These are phyloP conservation scores for Hylaeus volcanicus DNA, from an alignment of 1,140 invertebrate genomes.

Conservation along the genomic window DNA sequence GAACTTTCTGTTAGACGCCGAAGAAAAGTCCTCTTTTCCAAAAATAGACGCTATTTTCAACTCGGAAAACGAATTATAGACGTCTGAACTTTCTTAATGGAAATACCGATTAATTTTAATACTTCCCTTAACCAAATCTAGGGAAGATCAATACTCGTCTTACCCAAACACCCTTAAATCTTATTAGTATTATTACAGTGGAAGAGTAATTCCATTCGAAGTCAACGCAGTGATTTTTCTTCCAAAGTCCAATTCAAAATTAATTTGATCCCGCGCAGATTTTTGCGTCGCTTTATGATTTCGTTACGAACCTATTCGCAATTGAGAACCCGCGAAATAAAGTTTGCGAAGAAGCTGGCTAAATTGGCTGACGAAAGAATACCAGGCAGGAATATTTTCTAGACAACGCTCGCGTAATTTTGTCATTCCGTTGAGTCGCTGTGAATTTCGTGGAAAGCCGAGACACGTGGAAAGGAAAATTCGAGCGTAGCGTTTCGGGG, in stretches of 20 bases:
- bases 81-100: neutral
- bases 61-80: neutral
- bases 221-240: no score
- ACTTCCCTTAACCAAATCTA: no score
- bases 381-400: neutral
- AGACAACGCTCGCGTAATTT: conserved; percentile 19
- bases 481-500: neutral
- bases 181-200: no score
- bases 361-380: neutral
- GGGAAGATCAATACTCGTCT: no score
- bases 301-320: neutral
- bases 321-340: conserved; percentile 19
- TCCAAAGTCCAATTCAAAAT: neutral
- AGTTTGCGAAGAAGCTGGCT: neutral
- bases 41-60: neutral
- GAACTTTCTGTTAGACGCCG: neutral
- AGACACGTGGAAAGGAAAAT: conserved; percentile 20
- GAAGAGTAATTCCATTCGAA: no score
- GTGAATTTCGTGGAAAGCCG: conserved; percentile 3
- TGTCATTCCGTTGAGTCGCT: neutral
- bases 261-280: neutral
- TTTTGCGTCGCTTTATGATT: neutral
- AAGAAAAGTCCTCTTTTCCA: neutral
- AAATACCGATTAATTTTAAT: neutral
- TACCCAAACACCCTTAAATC: no score